These are phyloP conservation scores for Minunthozetes semirufus DNA, from an alignment of 2,888 invertebrate genomes.

Conservation along the genomic window DNA sequence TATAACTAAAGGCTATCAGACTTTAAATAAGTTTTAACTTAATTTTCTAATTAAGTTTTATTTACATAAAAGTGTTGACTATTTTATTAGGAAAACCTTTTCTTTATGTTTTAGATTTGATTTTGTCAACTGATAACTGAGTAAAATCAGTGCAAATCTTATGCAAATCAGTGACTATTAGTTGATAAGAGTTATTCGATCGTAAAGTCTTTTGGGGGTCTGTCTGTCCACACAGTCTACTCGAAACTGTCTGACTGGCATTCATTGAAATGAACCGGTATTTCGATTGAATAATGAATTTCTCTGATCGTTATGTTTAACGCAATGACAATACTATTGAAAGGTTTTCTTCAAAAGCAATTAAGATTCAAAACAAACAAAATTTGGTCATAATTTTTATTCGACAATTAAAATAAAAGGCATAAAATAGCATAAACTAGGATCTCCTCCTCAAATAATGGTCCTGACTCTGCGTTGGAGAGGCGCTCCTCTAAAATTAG, in stretches of 20 bases:
- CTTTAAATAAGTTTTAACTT: no score
- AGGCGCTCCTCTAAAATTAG: slow-evolving; percentile 27
- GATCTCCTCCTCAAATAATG: no score
- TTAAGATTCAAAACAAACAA: neutral
- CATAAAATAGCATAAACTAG: no score
- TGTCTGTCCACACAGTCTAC: neutral
- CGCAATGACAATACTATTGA: neutral
- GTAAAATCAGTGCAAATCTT: neutral
- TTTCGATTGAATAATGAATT: neutral
- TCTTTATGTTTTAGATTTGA: neutral
- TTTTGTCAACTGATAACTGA: neutral
- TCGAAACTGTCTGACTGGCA: no score
- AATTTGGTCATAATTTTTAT: slow-evolving; percentile 17
- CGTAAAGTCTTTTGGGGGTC: neutral
- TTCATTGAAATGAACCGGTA: no score
- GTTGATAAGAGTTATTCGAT: slow-evolving; percentile 3
- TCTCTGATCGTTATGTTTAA: neutral
- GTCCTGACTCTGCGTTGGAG: neutral
- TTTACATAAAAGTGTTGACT: no score
- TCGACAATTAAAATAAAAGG: slow-evolving; percentile 22
- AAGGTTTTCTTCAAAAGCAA: neutral
- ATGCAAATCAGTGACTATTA: slow-evolving; percentile 1
- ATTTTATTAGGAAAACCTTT: no score
- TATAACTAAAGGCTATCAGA: no score
- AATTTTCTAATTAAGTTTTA: no score